phyloP scores from a whole-genome alignment of 2,113 vertebrate species.

The Tachysurus vachellii region DNA sequence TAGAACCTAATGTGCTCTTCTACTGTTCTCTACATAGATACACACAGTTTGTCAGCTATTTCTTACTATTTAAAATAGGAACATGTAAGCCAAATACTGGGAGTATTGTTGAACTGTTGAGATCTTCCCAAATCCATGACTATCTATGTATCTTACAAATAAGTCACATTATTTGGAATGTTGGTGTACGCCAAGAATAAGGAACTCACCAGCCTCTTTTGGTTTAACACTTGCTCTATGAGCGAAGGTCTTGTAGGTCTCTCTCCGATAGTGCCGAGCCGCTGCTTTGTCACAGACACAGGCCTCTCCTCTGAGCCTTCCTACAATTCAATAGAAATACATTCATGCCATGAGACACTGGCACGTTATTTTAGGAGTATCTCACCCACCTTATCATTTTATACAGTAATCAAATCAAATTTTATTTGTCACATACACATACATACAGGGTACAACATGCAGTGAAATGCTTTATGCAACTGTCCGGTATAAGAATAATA shows the following conservation, averaged over 20 bases:
- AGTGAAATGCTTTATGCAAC: too few species aligned
- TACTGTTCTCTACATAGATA: too few species aligned
- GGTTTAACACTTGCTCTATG: conserved; percentile 96
- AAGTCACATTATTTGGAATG: not conserved
- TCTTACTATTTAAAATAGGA: not conserved
- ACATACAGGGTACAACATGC: too few species aligned
- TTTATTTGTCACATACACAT: too few species aligned
- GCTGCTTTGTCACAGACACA: conserved; percentile 90
- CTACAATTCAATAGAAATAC: conserved; percentile 61
- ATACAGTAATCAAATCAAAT: too few species aligned
- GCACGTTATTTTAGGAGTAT: not conserved
- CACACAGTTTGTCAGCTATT: not conserved
- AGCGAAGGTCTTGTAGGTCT: conserved; percentile 92
- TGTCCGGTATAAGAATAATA: too few species aligned
- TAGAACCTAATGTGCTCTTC: too few species aligned
- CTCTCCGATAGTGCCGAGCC: conserved; percentile 85
- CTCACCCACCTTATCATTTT: not conserved
- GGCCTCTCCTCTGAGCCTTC: conserved; percentile 85
- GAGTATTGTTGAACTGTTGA: not conserved
- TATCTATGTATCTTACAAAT: not conserved
- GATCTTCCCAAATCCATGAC: not conserved
- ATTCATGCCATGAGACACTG: not conserved
- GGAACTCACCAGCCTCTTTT: conserved; percentile 90
- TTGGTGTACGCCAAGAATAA: not conserved
- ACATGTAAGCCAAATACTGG: not conserved